Percentiles rank a stretch among this genome's conserved stretches.
Evolutionary conservation across 2,797 vertebrate genomes (phyloP).

Genomic region (Typhlichthys eigenmanni): DNA sequence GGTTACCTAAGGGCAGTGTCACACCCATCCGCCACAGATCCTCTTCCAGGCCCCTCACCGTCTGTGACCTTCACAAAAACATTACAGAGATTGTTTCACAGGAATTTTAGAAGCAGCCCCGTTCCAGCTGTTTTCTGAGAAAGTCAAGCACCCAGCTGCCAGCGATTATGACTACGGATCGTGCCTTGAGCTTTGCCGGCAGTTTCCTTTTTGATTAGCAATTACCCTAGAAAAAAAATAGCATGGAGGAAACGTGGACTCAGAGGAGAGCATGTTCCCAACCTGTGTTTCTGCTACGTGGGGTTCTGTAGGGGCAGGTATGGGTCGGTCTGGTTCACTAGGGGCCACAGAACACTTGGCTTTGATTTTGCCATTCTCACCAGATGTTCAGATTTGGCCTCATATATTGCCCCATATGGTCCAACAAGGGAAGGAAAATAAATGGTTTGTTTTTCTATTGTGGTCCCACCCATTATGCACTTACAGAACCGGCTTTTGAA

Average conservation of each 20-base stretch:
- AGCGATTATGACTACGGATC: conserved; percentile 65
- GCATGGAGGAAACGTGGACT: conserved; percentile 43
- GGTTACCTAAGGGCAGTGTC: conserved; percentile 28
- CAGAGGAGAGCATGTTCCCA: conserved; percentile 59
- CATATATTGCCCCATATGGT: conserved; percentile 63
- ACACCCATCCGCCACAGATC: conserved; percentile 33
- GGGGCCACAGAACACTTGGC: conserved; percentile 66
- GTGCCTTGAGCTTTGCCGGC: conserved; percentile 56
- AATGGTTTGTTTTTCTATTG: conserved; percentile 82
- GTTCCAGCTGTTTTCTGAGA: conserved; percentile 63
- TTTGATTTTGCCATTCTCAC: conserved; percentile 68
- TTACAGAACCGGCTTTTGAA: conserved; percentile 80
- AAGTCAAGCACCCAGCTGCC: conserved; percentile 68
- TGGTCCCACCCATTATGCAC: conserved; percentile 75
- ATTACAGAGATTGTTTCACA: conserved; percentile 55
- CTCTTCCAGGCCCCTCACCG: conserved; percentile 49
- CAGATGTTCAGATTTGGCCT: conserved; percentile 72
- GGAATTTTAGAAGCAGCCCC: conserved; percentile 46
- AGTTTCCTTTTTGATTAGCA: conserved; percentile 75
- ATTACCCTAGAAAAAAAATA: conserved; percentile 64
- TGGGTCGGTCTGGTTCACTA: conserved; percentile 65
- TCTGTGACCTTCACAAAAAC: conserved; percentile 59
- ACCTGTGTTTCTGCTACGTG: conserved; percentile 62
- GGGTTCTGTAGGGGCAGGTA: conserved; percentile 60
- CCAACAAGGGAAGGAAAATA: conserved; percentile 73